A percentile compares a stretch with the other conserved stretches of the same genome.
Conservation (phyloP, 2,113 vertebrate genomes). For the Ciconia boyciana region DNA sequence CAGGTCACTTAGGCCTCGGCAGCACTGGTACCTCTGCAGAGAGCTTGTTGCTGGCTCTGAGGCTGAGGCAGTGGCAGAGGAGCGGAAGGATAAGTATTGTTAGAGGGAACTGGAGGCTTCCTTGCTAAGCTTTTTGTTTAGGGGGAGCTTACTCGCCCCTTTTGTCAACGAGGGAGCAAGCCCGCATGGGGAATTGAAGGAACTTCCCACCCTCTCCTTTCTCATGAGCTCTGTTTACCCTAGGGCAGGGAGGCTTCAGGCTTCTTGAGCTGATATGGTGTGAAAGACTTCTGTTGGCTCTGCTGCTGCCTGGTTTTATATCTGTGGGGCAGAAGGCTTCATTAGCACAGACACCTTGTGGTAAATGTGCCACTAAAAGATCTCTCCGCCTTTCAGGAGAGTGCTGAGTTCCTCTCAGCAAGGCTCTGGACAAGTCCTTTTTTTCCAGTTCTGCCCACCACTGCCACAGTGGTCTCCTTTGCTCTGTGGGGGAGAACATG, state of each 20-base stretch:
- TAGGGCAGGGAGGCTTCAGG: neutral
- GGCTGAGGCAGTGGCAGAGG: neutral
- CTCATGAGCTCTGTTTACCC: neutral
- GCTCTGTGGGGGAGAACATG: neutral
- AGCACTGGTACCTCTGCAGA: neutral
- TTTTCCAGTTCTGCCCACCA: neutral
- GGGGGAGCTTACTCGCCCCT: neutral
- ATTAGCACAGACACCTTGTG: neutral
- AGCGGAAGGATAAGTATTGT: neutral
- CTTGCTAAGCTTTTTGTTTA: neutral
- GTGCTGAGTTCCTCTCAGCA: neutral
- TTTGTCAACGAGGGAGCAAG: neutral
- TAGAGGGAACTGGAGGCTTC: neutral
- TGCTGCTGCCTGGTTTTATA: neutral
- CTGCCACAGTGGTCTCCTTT: neutral
- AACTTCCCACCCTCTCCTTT: neutral
- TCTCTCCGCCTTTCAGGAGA: neutral
- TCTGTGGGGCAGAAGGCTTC: neutral
- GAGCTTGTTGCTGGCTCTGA: neutral
- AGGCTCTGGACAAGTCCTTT: neutral
- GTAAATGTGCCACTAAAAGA: neutral
- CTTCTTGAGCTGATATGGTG: neutral
- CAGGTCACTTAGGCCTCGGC: neutral
- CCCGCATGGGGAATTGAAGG: neutral
- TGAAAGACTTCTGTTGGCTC: neutral